A percentile compares a stretch with the other conserved stretches of the same genome.
These are phyloP conservation scores for Macrobrachium nipponense DNA, from an alignment of 1,140 invertebrate species.

Conservation along the genomic window DNA sequence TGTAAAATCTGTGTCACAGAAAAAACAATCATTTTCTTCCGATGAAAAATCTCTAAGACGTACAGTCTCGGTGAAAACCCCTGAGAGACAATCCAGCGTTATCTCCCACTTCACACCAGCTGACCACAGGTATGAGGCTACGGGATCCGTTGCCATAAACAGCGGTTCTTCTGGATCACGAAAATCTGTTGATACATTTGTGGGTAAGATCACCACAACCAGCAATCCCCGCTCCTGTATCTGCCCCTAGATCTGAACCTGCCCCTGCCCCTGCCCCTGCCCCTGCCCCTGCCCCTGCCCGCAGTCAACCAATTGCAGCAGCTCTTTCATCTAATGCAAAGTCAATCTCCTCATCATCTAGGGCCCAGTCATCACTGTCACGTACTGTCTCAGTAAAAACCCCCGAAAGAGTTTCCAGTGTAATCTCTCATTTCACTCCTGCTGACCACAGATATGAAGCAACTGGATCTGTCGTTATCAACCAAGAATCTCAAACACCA, in stretches of 20 bases:
- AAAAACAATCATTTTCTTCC: not conserved
- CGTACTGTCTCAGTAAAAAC: constrained; percentile 52
- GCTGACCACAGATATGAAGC: constrained; percentile 59
- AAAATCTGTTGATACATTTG: not conserved
- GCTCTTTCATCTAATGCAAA: not conserved
- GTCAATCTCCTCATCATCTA: constrained; percentile 1
- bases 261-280: not conserved
- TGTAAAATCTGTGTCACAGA: too few relatives aligned
- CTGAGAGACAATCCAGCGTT: not conserved
- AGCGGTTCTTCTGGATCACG: not conserved
- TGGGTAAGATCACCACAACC: not conserved
- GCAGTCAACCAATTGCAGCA: not conserved
- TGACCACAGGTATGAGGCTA: constrained; percentile 49
- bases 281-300: not conserved
- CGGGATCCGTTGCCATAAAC: constrained; percentile 27
- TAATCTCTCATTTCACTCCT: constrained; percentile 54
- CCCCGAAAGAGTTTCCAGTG: constrained; percentile 24
- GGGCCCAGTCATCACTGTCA: constrained; percentile 23
- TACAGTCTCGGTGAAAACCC: constrained; percentile 2
- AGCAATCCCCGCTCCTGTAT: constrained; percentile 13
- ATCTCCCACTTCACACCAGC: constrained; percentile 46
- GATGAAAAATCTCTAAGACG: not conserved
- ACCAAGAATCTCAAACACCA: constrained; percentile 10
- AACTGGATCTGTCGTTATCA: constrained; percentile 45
- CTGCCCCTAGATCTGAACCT: constrained; percentile 6